Evolutionary conservation across 1,140 invertebrate genomes (phyloP), one percentile per base, ranked within the genome.

Genomic region (Drosophila simulans): DNA sequence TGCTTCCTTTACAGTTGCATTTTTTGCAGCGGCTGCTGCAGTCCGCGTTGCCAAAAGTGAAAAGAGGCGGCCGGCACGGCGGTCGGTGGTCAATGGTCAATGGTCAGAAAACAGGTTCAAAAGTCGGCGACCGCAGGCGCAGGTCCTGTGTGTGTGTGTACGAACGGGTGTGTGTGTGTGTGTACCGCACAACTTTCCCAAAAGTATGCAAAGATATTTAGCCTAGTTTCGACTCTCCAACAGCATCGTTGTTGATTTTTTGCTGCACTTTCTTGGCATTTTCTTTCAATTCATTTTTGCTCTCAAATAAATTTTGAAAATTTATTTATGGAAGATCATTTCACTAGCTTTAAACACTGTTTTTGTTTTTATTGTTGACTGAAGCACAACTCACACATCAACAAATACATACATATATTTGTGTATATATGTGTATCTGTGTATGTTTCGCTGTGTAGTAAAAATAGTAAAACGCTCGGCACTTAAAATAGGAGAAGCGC

Each of bases 201-300:
- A 81, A 85, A 85, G 73, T 85, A 86, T 85, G 81, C 80, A 73
- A 80, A 54, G 79, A 77, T 88, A 73, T 88, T 88, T 88, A 88
- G 83, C 83, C 83, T 83, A 86, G 79, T 86, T 86, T 83, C 31
- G 65, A 65, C 48, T 74, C 59, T 54, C 40, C 53, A 48, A 35
- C 62, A 48, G 10, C 42, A 40, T 55, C 55, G 46, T n/a, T 52
- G 27, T 60, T 49, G 22, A 37, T 49, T n/a, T 46, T 56, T 43
- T 31, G 27, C 56, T 62, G 72, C 63, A 57, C 35, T 37, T 75
- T 46, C 52, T 49, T 40, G 39, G 45, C 53, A 76, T 69, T 77
- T 77, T 69, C 63, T 10, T 43, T 43, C 22, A 65, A 25, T 13
- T 35, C 27, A 57, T 62, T 39, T 39, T 42, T 2, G 11, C 54